phyloP scores from a whole-genome alignment of 2,888 invertebrate genomes.

The Hymenopus coronatus region DNA sequence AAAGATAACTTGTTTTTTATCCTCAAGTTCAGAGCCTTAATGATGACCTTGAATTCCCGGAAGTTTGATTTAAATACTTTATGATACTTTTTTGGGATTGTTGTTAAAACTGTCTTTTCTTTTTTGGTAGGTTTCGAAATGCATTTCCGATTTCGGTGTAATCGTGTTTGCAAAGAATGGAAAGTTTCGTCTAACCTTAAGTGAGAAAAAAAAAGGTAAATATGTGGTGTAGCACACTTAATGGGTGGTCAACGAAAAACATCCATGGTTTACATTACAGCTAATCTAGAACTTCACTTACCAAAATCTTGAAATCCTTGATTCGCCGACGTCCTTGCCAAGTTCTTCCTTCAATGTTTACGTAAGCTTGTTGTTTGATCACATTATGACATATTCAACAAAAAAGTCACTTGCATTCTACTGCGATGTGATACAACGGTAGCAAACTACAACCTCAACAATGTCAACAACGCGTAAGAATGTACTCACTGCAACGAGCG shows the following conservation, averaged over 20 bases:
- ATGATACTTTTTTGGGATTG: too few relatives aligned
- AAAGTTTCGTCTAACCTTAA: too few relatives aligned
- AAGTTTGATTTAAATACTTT: too few relatives aligned
- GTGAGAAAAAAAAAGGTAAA: too few relatives aligned
- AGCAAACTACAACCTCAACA: neutral
- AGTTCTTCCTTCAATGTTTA: neutral
- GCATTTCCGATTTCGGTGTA: too few relatives aligned
- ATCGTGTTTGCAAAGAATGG: too few relatives aligned
- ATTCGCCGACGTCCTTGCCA: neutral
- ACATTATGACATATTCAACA: neutral
- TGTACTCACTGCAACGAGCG: neutral
- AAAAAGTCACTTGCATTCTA: neutral
- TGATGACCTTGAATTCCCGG: too few relatives aligned
- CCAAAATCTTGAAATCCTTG: neutral
- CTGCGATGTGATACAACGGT: neutral
- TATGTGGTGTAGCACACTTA: too few relatives aligned
- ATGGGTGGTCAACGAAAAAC: neutral
- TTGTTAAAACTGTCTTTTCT: too few relatives aligned
- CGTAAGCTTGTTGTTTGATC: neutral
- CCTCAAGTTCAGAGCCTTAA: too few relatives aligned
- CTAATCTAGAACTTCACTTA: neutral
- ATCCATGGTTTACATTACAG: neutral
- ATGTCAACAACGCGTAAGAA: neutral
- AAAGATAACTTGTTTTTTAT: too few relatives aligned
- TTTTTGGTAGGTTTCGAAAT: too few relatives aligned